phyloP scores from a whole-genome alignment of 2,888 invertebrate genomes.

The Dryadula phaetusa region DNA sequence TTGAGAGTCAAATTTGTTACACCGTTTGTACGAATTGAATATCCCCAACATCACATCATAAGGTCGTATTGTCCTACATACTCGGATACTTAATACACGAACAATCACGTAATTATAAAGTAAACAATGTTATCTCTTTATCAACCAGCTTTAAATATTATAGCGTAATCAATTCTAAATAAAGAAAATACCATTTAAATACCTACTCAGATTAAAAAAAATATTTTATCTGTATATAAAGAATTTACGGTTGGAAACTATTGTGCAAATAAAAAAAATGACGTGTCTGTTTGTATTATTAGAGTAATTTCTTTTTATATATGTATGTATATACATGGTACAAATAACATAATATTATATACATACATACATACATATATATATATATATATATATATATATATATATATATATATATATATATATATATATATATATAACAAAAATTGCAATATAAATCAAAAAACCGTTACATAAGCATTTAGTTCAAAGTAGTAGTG shows the following conservation, averaged over 20 bases:
- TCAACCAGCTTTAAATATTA: neutral
- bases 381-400: neutral
- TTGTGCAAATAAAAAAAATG: no score
- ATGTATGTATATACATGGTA: no score
- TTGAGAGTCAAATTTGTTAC: slow-evolving; percentile 2
- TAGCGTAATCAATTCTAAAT: slow-evolving; percentile 3
- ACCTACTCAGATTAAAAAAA: neutral
- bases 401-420: neutral
- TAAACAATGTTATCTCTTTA: slow-evolving; percentile 7
- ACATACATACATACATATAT: neutral
- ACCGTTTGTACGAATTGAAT: slow-evolving; percentile 7
- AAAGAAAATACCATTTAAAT: neutral
- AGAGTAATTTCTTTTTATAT: no score
- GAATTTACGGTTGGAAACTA: no score
- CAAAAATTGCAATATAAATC: neutral
- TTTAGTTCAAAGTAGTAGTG: neutral
- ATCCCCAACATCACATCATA: neutral
- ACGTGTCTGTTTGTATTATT: no score
- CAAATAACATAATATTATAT: neutral
- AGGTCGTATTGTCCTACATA: slow-evolving; percentile 17
- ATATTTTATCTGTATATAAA: neutral
- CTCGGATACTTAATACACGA: neutral
- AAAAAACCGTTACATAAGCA: slow-evolving; percentile 5
- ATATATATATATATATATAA: neutral
- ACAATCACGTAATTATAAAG: slow-evolving; percentile 6